A percentile compares a stretch with the other conserved stretches of the same genome.
These are phyloP conservation scores for Drosophila obscura DNA, from an alignment of 1,140 invertebrate genomes.

Conservation along the genomic window DNA sequence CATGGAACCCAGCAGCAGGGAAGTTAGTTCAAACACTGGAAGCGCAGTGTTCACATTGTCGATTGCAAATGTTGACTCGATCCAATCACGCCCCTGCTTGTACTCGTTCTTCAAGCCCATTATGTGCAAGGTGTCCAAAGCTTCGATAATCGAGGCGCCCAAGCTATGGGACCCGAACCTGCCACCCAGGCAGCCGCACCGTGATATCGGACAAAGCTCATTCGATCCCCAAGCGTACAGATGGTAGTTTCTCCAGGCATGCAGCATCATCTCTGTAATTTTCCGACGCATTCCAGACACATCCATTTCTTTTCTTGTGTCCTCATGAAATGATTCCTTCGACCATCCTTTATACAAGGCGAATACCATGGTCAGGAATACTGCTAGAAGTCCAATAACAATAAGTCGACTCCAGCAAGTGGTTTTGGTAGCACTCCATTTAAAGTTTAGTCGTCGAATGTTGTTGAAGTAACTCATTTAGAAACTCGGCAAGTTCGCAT, in stretches of 20 bases:
- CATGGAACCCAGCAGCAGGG: constrained; percentile 97
- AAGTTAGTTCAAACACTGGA: constrained; percentile 99
- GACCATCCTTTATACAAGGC: background rate
- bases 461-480: constrained; percentile 26
- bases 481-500: background rate
- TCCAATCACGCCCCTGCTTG: constrained; percentile 95
- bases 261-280: constrained; percentile 92
- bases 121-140: constrained; percentile 97
- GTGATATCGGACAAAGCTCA: constrained; percentile 95
- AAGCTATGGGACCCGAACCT: constrained; percentile 94
- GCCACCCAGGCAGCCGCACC: constrained; percentile 93
- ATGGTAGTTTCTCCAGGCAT: constrained; percentile 97
- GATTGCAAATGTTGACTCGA: constrained; percentile 92
- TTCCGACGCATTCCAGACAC: constrained; percentile 38
- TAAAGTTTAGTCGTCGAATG: constrained; percentile 6
- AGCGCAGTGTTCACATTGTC: constrained; percentile 93
- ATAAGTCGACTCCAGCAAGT: background rate
- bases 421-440: constrained; percentile 7
- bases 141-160: constrained; percentile 98
- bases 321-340: too few relatives aligned
- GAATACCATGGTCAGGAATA: background rate
- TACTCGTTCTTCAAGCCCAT: constrained; percentile 98
- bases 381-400: background rate
- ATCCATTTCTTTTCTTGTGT: background rate
- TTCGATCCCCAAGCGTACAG: constrained; percentile 98